A percentile compares a stretch with the other conserved stretches of the same genome.
These are phyloP conservation scores for Arizona elegans DNA, from an alignment of 2,113 vertebrate species.

Conservation along the genomic window DNA sequence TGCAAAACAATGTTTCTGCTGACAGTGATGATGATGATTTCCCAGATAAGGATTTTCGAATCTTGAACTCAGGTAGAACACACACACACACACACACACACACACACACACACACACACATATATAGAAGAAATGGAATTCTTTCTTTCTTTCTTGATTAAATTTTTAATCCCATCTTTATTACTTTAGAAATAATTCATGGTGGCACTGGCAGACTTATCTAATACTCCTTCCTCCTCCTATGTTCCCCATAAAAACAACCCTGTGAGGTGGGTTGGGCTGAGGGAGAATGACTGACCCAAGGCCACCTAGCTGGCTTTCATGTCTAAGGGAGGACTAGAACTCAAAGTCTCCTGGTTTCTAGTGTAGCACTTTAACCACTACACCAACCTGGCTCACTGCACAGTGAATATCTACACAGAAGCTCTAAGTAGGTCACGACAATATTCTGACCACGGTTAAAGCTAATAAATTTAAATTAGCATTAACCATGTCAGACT, in stretches of 20 bases:
- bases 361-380: neutral
- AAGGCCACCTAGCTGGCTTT: neutral
- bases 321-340: neutral
- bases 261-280: neutral
- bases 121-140: neutral
- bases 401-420: neutral
- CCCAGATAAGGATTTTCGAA: neutral
- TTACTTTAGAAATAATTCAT: neutral
- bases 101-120: too few relatives aligned
- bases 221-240: neutral
- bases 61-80: neutral
- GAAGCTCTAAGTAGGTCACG: neutral
- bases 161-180: neutral
- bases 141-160: neutral
- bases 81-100: too few relatives aligned
- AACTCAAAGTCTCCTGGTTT: neutral
- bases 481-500: neutral
- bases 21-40: neutral
- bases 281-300: neutral
- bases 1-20: neutral
- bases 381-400: neutral
- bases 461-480: neutral
- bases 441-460: neutral
- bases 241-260: neutral
- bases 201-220: neutral